A percentile compares a stretch with the other conserved stretches of the same genome.
phyloP scores from a whole-genome alignment of 1,140 invertebrate genomes.

The Psix sp. region DNA sequence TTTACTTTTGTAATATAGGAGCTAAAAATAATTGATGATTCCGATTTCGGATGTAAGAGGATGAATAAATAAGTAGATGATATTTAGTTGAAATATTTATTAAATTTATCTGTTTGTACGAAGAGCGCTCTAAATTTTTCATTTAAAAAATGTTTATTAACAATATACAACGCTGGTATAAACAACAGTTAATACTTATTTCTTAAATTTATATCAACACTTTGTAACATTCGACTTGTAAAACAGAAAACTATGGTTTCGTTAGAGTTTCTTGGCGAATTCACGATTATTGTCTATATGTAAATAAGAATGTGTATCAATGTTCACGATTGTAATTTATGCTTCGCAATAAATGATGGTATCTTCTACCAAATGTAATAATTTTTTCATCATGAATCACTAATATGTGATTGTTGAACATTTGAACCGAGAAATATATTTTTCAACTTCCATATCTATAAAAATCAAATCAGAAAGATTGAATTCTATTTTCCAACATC shows the following conservation, averaged over 20 bases:
- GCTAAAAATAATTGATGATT: neutral
- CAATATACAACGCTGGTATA: conserved; percentile 42
- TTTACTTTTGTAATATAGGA: conserved; percentile 3
- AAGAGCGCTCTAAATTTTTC: conserved; percentile 11
- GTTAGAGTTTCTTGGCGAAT: conserved; percentile 11
- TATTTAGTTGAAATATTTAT: conserved; percentile 39
- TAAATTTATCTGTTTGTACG: conserved; percentile 30
- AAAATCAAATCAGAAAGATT: neutral
- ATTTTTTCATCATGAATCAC: too few relatives aligned
- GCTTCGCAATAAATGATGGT: too few relatives aligned
- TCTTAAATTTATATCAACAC: conserved; percentile 7
- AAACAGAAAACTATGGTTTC: conserved; percentile 13
- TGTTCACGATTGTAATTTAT: too few relatives aligned
- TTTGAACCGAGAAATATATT: neutral
- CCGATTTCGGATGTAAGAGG: neutral
- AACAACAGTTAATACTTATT: conserved; percentile 54
- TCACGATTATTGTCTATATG: conserved; percentile 20
- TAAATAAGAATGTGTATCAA: too few relatives aligned
- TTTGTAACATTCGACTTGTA: conserved; percentile 9
- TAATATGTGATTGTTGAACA: neutral
- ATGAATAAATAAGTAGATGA: neutral
- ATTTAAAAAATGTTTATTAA: conserved; percentile 44
- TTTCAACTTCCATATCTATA: too few relatives aligned
- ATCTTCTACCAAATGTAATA: too few relatives aligned
- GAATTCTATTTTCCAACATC: neutral